Evolutionary conservation across 2,888 invertebrate genomes (phyloP), one percentile per base, ranked within the genome.

Genomic region (Rhaphigaster nebulosa): DNA sequence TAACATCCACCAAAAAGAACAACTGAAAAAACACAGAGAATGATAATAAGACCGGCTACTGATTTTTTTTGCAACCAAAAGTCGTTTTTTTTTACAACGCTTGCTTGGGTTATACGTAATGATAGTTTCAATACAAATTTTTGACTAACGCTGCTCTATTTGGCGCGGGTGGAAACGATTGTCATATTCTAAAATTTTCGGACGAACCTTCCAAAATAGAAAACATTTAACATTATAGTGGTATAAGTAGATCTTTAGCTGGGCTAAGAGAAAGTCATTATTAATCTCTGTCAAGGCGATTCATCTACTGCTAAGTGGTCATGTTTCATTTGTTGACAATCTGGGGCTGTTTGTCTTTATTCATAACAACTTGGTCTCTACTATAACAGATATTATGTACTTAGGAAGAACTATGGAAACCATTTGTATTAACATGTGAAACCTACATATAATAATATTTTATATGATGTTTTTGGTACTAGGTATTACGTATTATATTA

Each of bases 231-330:
- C 3, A 65, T 34, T n/a, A 0, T 65, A 60, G 65, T 29, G 65
- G 10, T 60, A n/a, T 26, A 2, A 29, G 70, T 5, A 18, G 20
- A 34, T 0, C 20, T 34, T 70, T 1, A 34, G 70, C 70, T 70
- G 34, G 15, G 1, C 29, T 20, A 5, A 20, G 34, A 10, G n/a
- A 60, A 70, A 34, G 34, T 29, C 34, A 38, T 34, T 70, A 70
- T 70, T 70, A 70, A 70, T 70, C 70, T 70, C 34, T 70, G 70
- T 34, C 70, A 29, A 18, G 70, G 34, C 70, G 34, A 70, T 70
- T 70, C 70, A 34, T 70, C 70, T 38, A 34, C 70, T 29, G 8
- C 34, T 20, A 26, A 70, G 70, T 70, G 34, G 34, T 70, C 65
- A 29, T 34, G 70, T 29, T 52, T 65, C 65, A 13, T 29, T 29